A percentile compares a stretch with the other conserved stretches of the same genome.
Evolutionary conservation across 2,888 invertebrate species (phyloP).

Genomic region (Scaptodrosophila latifasciaeformis): DNA sequence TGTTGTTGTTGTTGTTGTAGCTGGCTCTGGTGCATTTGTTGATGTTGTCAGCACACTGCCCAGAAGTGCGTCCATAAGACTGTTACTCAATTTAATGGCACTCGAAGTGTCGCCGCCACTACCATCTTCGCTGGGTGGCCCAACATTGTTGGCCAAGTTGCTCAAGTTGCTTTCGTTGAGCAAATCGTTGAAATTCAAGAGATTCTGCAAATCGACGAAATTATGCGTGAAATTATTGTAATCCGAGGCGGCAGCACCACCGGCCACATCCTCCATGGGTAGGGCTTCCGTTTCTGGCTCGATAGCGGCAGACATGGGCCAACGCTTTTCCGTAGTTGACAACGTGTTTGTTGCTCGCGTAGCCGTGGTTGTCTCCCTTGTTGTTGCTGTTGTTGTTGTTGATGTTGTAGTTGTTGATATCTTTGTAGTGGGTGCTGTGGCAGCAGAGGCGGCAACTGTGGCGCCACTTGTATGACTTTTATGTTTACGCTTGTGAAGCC

Average conservation of each 20-base stretch:
- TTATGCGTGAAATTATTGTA: slow-evolving; percentile 66
- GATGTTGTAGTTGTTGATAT: slow-evolving; percentile 6
- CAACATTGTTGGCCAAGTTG: slow-evolving; percentile 9
- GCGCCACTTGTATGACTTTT: slow-evolving; percentile 49
- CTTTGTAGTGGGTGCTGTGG: slow-evolving; percentile 11
- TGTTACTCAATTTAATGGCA: slow-evolving; percentile 60
- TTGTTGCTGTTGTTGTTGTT: slow-evolving; percentile 9
- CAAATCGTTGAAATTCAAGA: slow-evolving; percentile 51
- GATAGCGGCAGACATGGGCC: slow-evolving; percentile 21
- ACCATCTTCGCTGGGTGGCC: slow-evolving; percentile 27
- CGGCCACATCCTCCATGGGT: slow-evolving; percentile 4
- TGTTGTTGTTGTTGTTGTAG: too few relatives aligned
- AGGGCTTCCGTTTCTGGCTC: slow-evolving; percentile 22
- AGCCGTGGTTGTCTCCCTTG: slow-evolving; percentile 2
- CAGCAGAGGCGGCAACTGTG: slow-evolving; percentile 28
- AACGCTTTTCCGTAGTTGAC: slow-evolving; percentile 7
- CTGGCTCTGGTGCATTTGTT: too few relatives aligned
- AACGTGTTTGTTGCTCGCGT: background rate
- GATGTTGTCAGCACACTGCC: slow-evolving; percentile 67
- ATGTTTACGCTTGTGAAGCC: slow-evolving; percentile 57
- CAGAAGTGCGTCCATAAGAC: slow-evolving; percentile 59
- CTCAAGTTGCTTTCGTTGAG: slow-evolving; percentile 20
- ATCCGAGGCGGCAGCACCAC: slow-evolving; percentile 14
- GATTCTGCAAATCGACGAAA: slow-evolving; percentile 61
- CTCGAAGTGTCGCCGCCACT: slow-evolving; percentile 28